These are phyloP conservation scores for Scaptomyza reducta DNA, from an alignment of 2,888 invertebrate species.

Conservation along the genomic window DNA sequence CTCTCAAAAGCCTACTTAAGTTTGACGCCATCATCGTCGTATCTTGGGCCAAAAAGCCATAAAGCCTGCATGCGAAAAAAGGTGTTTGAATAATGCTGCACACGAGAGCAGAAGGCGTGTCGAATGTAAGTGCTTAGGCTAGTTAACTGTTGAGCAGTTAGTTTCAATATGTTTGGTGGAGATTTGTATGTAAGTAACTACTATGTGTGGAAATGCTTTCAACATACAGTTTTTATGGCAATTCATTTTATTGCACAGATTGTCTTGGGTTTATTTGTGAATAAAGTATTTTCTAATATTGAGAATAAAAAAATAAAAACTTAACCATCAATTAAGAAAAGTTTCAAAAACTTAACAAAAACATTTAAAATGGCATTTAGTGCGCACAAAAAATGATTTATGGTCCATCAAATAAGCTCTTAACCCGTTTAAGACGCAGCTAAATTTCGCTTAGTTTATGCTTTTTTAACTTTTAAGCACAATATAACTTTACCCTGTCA, in stretches of 20 bases:
- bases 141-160: constrained; percentile 37
- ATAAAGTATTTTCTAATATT: too few species aligned
- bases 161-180: constrained; percentile 6
- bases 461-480: constrained; percentile 15
- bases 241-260: neutral
- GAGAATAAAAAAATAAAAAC: too few species aligned
- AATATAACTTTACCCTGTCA: constrained; percentile 10
- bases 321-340: too few species aligned
- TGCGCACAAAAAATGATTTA: constrained; percentile 9
- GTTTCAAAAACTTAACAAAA: neutral
- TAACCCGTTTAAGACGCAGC: constrained; percentile 16
- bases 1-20: constrained; percentile 46
- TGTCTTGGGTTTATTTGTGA: too few species aligned
- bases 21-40: constrained; percentile 43
- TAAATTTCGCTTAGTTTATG: constrained; percentile 25
- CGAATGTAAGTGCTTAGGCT: constrained; percentile 36
- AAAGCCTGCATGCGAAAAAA: constrained; percentile 44
- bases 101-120: constrained; percentile 25
- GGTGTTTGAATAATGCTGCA: constrained; percentile 47
- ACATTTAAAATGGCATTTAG: neutral
- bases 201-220: constrained; percentile 6
- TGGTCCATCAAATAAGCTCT: constrained; percentile 10
- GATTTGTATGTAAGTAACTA: constrained; percentile 2
- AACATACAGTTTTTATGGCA: constrained; percentile 6
- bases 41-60: constrained; percentile 61